Conservation (phyloP, 2,888 invertebrate genomes). For the Ophioninae sp. region DNA sequence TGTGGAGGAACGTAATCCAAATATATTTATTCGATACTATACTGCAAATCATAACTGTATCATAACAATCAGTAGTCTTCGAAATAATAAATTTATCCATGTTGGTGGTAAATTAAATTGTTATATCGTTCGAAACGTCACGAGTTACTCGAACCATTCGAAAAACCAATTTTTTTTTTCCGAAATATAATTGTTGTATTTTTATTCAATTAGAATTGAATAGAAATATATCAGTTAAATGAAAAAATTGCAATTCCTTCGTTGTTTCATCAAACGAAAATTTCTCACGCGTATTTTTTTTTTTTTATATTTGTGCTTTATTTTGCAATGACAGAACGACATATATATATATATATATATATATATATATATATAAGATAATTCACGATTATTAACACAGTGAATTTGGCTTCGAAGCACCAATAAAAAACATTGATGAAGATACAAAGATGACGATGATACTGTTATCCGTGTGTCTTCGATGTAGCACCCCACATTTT, state of each 20-base stretch:
- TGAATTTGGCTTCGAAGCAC: background rate
- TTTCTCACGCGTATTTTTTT: background rate
- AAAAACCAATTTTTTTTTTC: background rate
- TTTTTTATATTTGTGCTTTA: background rate
- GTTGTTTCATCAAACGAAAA: background rate
- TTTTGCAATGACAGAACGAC: background rate
- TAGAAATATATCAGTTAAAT: too few relatives aligned
- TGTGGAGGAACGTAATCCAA: constrained; percentile 47
- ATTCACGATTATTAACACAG: background rate
- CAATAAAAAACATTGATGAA: background rate
- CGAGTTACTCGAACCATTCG: background rate
- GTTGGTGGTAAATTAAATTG: background rate
- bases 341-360: background rate
- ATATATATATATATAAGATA: background rate
- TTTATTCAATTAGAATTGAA: too few relatives aligned
- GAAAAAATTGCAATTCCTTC: background rate
- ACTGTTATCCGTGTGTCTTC: background rate
- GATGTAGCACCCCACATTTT: background rate
- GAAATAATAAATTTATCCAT: background rate
- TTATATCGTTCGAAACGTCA: background rate
- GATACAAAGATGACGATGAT: background rate
- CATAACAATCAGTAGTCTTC: constrained; percentile 10
- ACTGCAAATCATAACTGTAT: constrained; percentile 7
- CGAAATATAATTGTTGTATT: background rate
- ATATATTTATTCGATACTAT: constrained; percentile 59